Percentiles rank a stretch among this genome's conserved stretches.
These are phyloP conservation scores for Axea sp. DNA, from an alignment of 2,888 invertebrate genomes.

Conservation along the genomic window DNA sequence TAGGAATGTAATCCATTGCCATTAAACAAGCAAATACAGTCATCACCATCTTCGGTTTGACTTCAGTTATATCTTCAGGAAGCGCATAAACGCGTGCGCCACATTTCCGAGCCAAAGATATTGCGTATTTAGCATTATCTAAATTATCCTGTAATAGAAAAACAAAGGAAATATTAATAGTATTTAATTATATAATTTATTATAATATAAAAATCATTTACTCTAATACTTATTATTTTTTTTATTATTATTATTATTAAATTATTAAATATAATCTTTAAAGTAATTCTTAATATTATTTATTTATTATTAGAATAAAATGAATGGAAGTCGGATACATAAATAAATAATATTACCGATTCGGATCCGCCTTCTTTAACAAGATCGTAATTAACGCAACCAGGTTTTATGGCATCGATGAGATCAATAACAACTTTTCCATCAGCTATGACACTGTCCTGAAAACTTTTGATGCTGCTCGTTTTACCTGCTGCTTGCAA, in stretches of 20 bases:
- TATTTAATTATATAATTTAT: no score
- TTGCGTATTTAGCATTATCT: slow-evolving; percentile 99
- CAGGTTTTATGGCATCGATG: slow-evolving; percentile 97
- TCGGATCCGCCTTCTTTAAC: slow-evolving; percentile 88
- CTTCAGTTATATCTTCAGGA: slow-evolving; percentile 98
- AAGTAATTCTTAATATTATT: no score
- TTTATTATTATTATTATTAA: no score
- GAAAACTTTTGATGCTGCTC: slow-evolving; percentile 88
- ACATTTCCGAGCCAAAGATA: slow-evolving; percentile 98
- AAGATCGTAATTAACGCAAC: slow-evolving; percentile 95
- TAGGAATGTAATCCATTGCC: slow-evolving; percentile 97
- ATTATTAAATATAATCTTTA: no score
- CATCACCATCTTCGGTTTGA: slow-evolving; percentile 99
- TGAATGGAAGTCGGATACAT: no score
- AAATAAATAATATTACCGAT: no score
- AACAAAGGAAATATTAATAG: no score
- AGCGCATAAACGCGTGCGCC: slow-evolving; percentile 99
- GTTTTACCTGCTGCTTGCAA: slow-evolving; percentile 87
- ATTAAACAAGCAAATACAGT: slow-evolving; percentile 99
- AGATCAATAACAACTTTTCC: slow-evolving; percentile 96
- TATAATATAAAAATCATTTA: no score
- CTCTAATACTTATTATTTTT: no score
- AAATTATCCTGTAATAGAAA: slow-evolving; percentile 88
- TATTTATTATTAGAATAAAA: no score
- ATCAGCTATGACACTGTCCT: slow-evolving; percentile 93